Conservation (phyloP, 2,113 vertebrate species). For the Campylomormyrus tamandua region DNA sequence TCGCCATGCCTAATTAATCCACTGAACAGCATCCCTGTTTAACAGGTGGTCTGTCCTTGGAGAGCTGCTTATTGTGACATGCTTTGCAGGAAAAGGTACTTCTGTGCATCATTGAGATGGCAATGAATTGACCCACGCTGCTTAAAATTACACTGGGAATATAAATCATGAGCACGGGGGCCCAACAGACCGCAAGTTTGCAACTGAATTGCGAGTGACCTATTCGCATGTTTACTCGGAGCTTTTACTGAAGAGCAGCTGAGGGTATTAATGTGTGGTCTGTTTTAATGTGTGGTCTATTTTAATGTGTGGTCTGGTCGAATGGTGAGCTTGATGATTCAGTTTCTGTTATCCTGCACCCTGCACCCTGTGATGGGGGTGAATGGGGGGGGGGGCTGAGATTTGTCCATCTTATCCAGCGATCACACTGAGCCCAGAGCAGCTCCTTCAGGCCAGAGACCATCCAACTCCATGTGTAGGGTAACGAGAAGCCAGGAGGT, state of each 20-base stretch:
- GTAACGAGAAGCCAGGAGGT: neutral
- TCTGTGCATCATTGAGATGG: neutral
- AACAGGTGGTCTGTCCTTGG: conserved; percentile 1
- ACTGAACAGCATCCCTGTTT: neutral
- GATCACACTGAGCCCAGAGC: neutral
- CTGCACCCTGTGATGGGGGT: neutral
- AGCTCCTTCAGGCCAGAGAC: neutral
- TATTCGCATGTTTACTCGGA: neutral
- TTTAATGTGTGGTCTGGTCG: neutral
- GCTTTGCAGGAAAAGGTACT: conserved; percentile 8
- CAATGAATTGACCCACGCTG: neutral
- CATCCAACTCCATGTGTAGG: neutral
- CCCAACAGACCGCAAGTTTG: neutral
- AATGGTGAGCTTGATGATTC: neutral
- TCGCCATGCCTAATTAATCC: conserved; percentile 10
- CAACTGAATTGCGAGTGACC: neutral
- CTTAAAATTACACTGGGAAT: neutral
- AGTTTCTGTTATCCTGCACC: neutral
- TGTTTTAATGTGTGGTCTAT: neutral
- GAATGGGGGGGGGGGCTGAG: neutral
- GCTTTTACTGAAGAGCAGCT: neutral
- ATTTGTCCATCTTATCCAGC: neutral
- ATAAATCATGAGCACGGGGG: neutral
- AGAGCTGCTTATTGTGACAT: conserved; percentile 1
- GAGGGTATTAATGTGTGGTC: neutral